Conservation (phyloP, 2,888 invertebrate genomes). For the Drosophila fulvimacula region DNA sequence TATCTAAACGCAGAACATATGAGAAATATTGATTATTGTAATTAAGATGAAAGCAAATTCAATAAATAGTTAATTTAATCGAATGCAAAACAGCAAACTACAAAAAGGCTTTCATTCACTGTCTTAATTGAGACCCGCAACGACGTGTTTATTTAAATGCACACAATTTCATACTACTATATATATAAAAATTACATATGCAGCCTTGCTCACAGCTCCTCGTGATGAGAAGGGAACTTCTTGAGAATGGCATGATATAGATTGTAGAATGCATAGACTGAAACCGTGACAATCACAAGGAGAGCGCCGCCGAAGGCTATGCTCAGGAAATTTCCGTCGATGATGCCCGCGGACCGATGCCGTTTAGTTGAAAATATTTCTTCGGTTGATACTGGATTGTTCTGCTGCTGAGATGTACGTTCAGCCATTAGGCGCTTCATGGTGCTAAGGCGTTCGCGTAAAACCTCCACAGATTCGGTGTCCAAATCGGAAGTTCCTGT, state of each 20-base stretch:
- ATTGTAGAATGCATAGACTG: slow-evolving; percentile 94
- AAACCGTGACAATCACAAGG: slow-evolving; percentile 91
- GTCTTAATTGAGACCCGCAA: slow-evolving; percentile 20
- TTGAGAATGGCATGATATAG: slow-evolving; percentile 92
- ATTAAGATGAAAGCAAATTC: slow-evolving; percentile 40
- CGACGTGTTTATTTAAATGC: slow-evolving; percentile 30
- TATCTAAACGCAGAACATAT: slow-evolving; percentile 21
- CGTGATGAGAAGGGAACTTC: slow-evolving; percentile 92
- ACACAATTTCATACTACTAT: slow-evolving; percentile 48
- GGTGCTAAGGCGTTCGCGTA: slow-evolving; percentile 90
- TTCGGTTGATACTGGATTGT: slow-evolving; percentile 82
- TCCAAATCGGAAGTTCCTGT: slow-evolving; percentile 83
- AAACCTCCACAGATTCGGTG: slow-evolving; percentile 91
- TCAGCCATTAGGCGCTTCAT: slow-evolving; percentile 94
- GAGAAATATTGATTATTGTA: slow-evolving; percentile 53
- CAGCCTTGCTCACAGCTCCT: slow-evolving; percentile 88
- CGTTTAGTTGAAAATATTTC: slow-evolving; percentile 83
- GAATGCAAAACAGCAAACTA: slow-evolving; percentile 71
- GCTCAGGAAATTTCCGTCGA: slow-evolving; percentile 91
- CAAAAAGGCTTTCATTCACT: slow-evolving; percentile 26
- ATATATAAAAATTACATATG: slow-evolving; percentile 28
- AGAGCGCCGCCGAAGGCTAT: slow-evolving; percentile 93
- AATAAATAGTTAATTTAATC: slow-evolving; percentile 73
- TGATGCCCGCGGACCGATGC: slow-evolving; percentile 87
- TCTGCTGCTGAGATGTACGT: slow-evolving; percentile 85